A percentile compares a stretch with the other conserved stretches of the same genome.
These are phyloP conservation scores for Thalassaphorura encarpata DNA, from an alignment of 1,140 invertebrate genomes.

Conservation along the genomic window DNA sequence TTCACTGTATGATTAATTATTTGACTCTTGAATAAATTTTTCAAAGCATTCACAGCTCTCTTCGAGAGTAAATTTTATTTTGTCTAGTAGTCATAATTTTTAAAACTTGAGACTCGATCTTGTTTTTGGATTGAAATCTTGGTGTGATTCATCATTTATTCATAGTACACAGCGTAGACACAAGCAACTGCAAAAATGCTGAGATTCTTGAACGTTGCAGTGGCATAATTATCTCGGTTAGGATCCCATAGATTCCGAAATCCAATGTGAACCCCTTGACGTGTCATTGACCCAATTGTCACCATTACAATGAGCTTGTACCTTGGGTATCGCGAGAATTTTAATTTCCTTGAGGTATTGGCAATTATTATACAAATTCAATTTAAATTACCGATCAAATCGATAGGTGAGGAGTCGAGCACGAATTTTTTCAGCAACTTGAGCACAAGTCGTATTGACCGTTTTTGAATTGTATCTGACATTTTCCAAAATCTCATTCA, in stretches of 20 bases:
- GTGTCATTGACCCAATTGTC: conserved; percentile 8
- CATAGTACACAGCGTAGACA: conserved; percentile 17
- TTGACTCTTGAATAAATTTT: no score
- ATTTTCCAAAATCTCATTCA: conserved; percentile 17
- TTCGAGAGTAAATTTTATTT: no score
- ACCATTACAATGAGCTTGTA: conserved; percentile 18
- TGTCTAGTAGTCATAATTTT: no score
- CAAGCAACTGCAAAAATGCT: conserved; percentile 5
- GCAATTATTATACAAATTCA: no score
- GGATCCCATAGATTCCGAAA: conserved; percentile 16
- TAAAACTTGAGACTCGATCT: no score
- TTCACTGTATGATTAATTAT: no score
- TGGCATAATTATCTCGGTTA: conserved; percentile 15
- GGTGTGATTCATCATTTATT: conserved; percentile 4
- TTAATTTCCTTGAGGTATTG: no score
- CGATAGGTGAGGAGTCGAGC: conserved; percentile 3
- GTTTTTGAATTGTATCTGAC: conserved; percentile 8
- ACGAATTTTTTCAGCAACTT: conserved; percentile 19
- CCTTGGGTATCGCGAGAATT: neutral
- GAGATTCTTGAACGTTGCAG: conserved; percentile 8
- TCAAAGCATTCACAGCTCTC: no score
- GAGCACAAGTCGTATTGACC: neutral
- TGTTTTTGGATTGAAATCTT: no score
- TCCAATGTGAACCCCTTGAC: conserved; percentile 19
- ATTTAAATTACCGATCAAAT: conserved; percentile 16